phyloP scores from a whole-genome alignment of 2,113 vertebrate genomes.

The Origma solitaria region DNA sequence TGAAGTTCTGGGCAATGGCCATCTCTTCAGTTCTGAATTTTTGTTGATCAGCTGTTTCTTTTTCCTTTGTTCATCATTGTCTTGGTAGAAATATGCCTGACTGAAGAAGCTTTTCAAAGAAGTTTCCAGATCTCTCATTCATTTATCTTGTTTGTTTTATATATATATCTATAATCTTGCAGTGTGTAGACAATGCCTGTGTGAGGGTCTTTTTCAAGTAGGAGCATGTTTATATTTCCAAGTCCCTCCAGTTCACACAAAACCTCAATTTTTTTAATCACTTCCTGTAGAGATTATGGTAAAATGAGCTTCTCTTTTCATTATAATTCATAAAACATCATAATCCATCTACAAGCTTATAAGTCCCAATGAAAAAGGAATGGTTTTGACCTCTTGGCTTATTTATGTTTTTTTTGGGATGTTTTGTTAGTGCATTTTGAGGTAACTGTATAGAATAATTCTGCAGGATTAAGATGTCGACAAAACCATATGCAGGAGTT shows the following conservation, averaged over 20 bases:
- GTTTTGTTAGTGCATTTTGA: not conserved
- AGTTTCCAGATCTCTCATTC: not conserved
- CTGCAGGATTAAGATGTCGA: not conserved
- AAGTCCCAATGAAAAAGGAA: not conserved
- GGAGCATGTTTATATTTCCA: not conserved
- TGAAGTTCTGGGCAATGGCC: not conserved
- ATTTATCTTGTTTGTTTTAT: not conserved
- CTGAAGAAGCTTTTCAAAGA: not conserved
- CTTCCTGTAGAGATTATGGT: not conserved
- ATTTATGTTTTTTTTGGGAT: not conserved
- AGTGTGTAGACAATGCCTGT: not conserved
- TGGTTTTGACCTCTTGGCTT: not conserved
- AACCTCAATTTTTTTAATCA: not conserved
- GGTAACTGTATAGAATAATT: not conserved
- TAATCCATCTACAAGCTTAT: not conserved
- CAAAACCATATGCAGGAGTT: not conserved
- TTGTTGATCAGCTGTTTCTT: not conserved
- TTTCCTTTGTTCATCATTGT: not conserved
- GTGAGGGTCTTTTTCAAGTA: not conserved
- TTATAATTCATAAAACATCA: not conserved
- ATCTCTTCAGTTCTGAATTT: not conserved
- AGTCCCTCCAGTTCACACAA: not conserved
- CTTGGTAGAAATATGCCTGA: not conserved
- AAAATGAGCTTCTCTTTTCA: not conserved
- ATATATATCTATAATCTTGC: not conserved